A percentile compares a stretch with the other conserved stretches of the same genome.
Conservation (phyloP, 2,113 vertebrate species). For the Progne subis region DNA sequence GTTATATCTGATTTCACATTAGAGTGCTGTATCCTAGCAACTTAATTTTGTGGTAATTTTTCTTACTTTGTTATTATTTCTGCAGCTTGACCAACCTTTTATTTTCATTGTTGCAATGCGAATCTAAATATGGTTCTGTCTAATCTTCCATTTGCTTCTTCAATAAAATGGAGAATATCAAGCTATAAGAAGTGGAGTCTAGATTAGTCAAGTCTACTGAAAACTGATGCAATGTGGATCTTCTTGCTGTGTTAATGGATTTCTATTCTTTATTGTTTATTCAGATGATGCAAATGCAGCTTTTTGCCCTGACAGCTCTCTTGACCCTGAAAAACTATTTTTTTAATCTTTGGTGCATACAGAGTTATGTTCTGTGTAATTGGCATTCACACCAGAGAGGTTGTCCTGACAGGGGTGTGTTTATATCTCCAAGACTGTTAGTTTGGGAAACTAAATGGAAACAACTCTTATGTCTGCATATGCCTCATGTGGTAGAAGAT, state of each 20-base stretch:
- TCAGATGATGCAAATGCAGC: neutral
- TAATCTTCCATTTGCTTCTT: neutral
- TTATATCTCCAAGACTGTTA: slow-evolving; percentile 52
- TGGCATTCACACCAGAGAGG: slow-evolving; percentile 46
- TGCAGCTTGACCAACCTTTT: neutral
- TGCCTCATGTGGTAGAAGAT: slow-evolving; percentile 24
- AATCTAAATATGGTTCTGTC: neutral
- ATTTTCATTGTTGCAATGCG: neutral
- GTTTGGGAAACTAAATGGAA: slow-evolving; percentile 55
- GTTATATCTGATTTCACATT: slow-evolving; percentile 75
- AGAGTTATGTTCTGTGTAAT: slow-evolving; percentile 37
- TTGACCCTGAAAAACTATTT: slow-evolving; percentile 34
- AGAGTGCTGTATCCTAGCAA: slow-evolving; percentile 73
- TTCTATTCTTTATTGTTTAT: neutral
- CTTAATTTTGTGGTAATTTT: slow-evolving; percentile 50
- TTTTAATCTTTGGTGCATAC: neutral
- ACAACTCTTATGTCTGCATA: slow-evolving; percentile 42
- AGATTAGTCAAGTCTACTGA: neutral
- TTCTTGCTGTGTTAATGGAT: neutral
- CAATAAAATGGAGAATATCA: neutral
- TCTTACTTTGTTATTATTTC: neutral
- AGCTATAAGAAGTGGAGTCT: neutral
- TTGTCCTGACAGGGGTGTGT: slow-evolving; percentile 44
- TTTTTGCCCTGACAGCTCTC: slow-evolving; percentile 21
- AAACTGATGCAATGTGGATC: neutral